phyloP scores from a whole-genome alignment of 1,140 invertebrate genomes.

The Probaryconus sp. region DNA sequence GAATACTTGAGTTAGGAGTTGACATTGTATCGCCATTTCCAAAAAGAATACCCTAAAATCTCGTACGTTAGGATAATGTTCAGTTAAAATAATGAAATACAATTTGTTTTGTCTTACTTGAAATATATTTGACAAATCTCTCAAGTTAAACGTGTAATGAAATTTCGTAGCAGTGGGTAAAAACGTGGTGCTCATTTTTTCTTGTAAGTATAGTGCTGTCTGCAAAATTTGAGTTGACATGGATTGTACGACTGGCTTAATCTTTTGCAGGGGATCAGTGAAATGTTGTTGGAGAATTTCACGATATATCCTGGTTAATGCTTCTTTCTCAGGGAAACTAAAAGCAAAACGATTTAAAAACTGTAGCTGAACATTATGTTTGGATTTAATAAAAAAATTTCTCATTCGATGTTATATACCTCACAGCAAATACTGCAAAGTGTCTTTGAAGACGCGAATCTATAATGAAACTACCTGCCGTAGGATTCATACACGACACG shows the following conservation, averaged over 20 bases:
- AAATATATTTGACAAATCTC: conserved; percentile 94
- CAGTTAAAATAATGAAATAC: too few relatives aligned
- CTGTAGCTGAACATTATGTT: background rate
- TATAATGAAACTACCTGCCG: conserved; percentile 96
- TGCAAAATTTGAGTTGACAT: conserved; percentile 82
- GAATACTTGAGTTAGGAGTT: conserved; percentile 83
- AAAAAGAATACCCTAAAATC: conserved; percentile 90
- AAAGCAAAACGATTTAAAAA: conserved; percentile 57
- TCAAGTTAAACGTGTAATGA: conserved; percentile 95
- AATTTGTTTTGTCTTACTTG: conserved; percentile 79
- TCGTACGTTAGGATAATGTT: too few relatives aligned
- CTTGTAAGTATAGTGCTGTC: conserved; percentile 87
- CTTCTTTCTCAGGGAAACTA: conserved; percentile 91
- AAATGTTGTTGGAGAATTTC: conserved; percentile 90
- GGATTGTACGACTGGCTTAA: conserved; percentile 81
- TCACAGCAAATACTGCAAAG: conserved; percentile 94
- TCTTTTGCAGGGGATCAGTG: conserved; percentile 82
- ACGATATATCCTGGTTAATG: conserved; percentile 89
- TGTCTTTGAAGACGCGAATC: conserved; percentile 94
- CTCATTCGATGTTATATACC: conserved; percentile 74
- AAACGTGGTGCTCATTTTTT: conserved; percentile 86
- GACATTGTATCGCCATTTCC: conserved; percentile 87
- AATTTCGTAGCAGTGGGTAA: conserved; percentile 96
- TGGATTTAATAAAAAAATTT: background rate
- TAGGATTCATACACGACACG: conserved; percentile 97